Percentiles rank a stretch among this genome's conserved stretches.
Conservation (phyloP, 2,797 vertebrate species). For the Coregonus suidteri region DNA sequence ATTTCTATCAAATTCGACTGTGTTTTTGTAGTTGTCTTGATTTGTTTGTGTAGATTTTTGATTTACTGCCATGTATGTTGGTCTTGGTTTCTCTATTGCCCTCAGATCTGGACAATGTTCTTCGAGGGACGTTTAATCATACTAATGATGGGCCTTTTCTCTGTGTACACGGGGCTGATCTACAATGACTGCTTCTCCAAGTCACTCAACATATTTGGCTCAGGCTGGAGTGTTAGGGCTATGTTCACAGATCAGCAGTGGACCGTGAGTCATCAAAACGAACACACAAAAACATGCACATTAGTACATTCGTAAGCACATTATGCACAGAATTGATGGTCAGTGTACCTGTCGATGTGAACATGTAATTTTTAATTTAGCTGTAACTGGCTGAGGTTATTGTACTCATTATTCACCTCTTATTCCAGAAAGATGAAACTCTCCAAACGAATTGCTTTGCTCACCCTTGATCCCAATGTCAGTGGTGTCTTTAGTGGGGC, state of each 20-base stretch:
- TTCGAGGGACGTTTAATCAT: slow-evolving; percentile 93
- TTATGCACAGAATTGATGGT: neutral
- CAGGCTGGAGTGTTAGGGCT: slow-evolving; percentile 89
- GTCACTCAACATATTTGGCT: slow-evolving; percentile 91
- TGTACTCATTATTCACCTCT: slow-evolving; percentile 12
- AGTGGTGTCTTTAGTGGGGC: slow-evolving; percentile 89
- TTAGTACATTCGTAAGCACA: neutral
- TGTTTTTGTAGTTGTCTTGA: neutral
- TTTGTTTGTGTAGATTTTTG: neutral
- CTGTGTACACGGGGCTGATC: slow-evolving; percentile 93
- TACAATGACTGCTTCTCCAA: slow-evolving; percentile 99
- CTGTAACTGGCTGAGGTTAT: neutral
- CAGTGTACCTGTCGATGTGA: neutral
- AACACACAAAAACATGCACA: slow-evolving; percentile 8
- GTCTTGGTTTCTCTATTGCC: slow-evolving; percentile 7
- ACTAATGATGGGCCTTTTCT: slow-evolving; percentile 94
- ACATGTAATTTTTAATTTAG: neutral
- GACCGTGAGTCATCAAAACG: slow-evolving; percentile 80
- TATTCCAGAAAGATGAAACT: slow-evolving; percentile 75
- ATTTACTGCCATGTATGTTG: neutral
- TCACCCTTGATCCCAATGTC: slow-evolving; percentile 87
- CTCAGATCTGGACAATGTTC: slow-evolving; percentile 80
- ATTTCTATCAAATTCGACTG: neutral
- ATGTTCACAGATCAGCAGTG: slow-evolving; percentile 86
- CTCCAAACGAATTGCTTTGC: slow-evolving; percentile 71